Evolutionary conservation across 2,113 vertebrate genomes (phyloP), one percentile per base, ranked within the genome.

Genomic region (Protobothrops flavoviridis): DNA sequence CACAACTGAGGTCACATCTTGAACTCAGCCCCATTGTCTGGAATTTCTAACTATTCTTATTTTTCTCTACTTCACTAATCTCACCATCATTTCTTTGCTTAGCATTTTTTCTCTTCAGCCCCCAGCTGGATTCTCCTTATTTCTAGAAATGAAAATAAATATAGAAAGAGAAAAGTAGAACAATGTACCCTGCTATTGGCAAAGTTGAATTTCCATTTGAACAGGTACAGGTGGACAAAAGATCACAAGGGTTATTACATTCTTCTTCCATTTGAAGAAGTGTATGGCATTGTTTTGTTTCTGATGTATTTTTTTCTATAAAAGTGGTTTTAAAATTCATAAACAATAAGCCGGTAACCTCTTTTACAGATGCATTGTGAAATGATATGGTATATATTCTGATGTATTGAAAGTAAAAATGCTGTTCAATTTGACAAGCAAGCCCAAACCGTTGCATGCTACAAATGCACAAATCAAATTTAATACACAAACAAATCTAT

Each of bases 361-460:
- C 6, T 64, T 87, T 87, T 64, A 52, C 45, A 39, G 57, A 52
- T 52, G 53, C 29, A 87, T 64, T 59, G 20, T 64, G 85, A 87
- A 92, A 92, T 50, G 81, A 50, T 50, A 50, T 4, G 2, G 45
- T 64, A 52, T 59, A 92, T 88, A 52, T 92, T 87, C 10, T 48
- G 85, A 52, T 64, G 2, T 88, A 74, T 92, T 59, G 33, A 48
- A 92, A 61, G 21, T 92, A 87, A 88, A 92, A 92, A 92, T 52
- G 85, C 85, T 88, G 45, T 92, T 92, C 61, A 61, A 87, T 88
- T 92, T 92, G 85, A 88, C 85, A 92, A 88, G 81, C 91, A 87
- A 92, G 43, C 56, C 64, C 3, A 39, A 50, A 48, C 57, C 17
- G 45, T 87, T 87, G 29, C 23, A 50, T 53, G 56, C n/a, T 48